Conservation (phyloP, 2,797 vertebrate genomes). For the Natrix natrix region DNA sequence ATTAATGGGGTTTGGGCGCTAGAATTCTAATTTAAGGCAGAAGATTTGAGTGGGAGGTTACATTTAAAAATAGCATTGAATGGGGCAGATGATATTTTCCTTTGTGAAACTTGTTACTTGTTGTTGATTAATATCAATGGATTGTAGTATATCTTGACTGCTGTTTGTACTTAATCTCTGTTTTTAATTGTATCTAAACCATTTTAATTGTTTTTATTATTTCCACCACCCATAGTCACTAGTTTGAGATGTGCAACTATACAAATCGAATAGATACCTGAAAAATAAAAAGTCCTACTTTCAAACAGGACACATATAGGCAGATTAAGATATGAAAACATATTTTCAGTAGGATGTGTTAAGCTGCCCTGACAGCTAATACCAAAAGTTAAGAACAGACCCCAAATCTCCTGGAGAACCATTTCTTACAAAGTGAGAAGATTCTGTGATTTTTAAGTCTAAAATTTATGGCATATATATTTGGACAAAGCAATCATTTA, state of each 20-base stretch:
- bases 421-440: constrained; percentile 7
- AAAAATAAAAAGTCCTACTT: background rate
- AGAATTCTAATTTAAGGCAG: background rate
- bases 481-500: constrained; percentile 19
- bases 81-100: background rate
- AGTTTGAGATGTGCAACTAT: background rate
- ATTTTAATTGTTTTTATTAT: background rate
- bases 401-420: background rate
- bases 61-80: background rate
- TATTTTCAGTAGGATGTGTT: background rate
- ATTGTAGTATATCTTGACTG: background rate
- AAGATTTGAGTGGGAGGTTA: background rate
- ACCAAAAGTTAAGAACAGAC: background rate
- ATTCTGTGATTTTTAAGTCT: constrained; percentile 4
- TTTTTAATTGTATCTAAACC: background rate
- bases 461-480: constrained; percentile 18
- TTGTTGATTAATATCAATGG: background rate
- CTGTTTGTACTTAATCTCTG: background rate
- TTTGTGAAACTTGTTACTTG: background rate
- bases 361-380: background rate
- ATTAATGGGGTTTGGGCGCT: background rate
- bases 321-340: background rate
- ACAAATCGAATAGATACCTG: background rate
- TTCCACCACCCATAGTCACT: background rate
- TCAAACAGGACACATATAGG: background rate